Base-by-base conservation (phyloP, 1,140 invertebrate species). In the Araneus ventricosus region DNA sequence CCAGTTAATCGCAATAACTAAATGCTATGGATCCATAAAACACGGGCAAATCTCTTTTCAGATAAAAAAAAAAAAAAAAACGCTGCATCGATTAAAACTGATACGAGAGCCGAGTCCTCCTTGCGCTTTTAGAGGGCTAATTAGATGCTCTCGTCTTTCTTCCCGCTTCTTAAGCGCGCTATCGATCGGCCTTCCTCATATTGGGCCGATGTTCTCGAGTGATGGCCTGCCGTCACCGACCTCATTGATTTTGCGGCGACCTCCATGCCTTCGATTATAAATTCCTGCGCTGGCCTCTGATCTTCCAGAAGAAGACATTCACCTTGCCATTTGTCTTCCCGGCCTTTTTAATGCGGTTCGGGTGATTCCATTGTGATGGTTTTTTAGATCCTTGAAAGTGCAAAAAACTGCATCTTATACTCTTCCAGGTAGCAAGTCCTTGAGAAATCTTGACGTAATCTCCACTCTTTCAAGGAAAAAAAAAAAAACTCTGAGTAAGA, bases 71-170 rank as follows among this genome's bases (percentile, higher is more conserved):
- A n/a, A n/a, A n/a, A n/a, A n/a, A n/a, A n/a, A 30, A 67, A 3
- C n/a, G 63, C 24, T 52, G n/a, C 27, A 8, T 30, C n/a, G 63
- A 67, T n/a, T 27, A 30, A 67, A 67, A 67, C 27, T 2, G n/a
- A 30, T 22, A 37, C 4, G 27, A 37, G 67, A n/a, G n/a, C n/a
- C n/a, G n/a, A n/a, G n/a, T n/a, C n/a, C n/a, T n/a, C n/a, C n/a
- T n/a, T n/a, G n/a, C 22, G 6, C 34, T 52, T 59, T 24, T 37
- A 75, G 67, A 75, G 87, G 59, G 52, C 67, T 75, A 75, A 88
- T 88, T 88, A 88, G 34, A 37, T 30, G 82, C 82, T 37, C 87
- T 70, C 39, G 30, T 75, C 34, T 88, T 70, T 52, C 63, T 70
- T 39, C 34, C 22, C 34, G n/a, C n/a, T n/a, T n/a, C n/a, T n/a